Evolutionary conservation across 1,140 invertebrate species (phyloP), one percentile per base, ranked within the genome.

Genomic region (Hypsibius dujardini): DNA sequence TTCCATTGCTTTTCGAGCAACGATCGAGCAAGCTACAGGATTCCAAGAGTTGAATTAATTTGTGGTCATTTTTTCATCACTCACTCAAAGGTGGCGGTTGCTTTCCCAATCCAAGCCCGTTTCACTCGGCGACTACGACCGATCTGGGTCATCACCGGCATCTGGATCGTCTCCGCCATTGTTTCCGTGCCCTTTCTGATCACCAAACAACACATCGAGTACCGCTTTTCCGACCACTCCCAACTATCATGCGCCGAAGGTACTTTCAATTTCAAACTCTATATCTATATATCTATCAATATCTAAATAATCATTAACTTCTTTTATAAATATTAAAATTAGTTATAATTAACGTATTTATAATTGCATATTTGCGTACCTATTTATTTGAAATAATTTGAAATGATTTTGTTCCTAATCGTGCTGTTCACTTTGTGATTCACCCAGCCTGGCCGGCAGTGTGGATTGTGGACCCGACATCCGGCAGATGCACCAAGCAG

Each of bases 81-180:
- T 28, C 28, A 28, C 28, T 28, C 28, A 28, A 28, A 28, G 28
- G 28, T 82, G 71, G 81, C 82, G 70, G 81, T 83, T 47, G 76
- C 82, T 62, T 81, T 79, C 69, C 82, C 82, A 1, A 73, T 83
- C 46, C 78, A 79, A 69, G 77, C 80, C 1, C 76, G 80, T 1
- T 77, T 81, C 46, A 79, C 80, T 2, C 76, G 81, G 59, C 75
- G 78, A 2, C 42, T 67, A 67, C 74, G 78, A 47, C 79, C 82
- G 28, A 67, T 78, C 14, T 75, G 77, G 2, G 75, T 81, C 3
- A 76, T 80, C 47, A 71, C 78, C n/a, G 45, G 76, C 40, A 77
- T 83, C 1, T 83, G 82, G 82, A 12, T 78, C 28, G 50, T 77
- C 1, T 76, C 81, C 28, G 72, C 78, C 2, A 72, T 76, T 1